Evolutionary conservation across 2,888 invertebrate genomes (phyloP).

Genomic region (Phrixothrix hirtus): DNA sequence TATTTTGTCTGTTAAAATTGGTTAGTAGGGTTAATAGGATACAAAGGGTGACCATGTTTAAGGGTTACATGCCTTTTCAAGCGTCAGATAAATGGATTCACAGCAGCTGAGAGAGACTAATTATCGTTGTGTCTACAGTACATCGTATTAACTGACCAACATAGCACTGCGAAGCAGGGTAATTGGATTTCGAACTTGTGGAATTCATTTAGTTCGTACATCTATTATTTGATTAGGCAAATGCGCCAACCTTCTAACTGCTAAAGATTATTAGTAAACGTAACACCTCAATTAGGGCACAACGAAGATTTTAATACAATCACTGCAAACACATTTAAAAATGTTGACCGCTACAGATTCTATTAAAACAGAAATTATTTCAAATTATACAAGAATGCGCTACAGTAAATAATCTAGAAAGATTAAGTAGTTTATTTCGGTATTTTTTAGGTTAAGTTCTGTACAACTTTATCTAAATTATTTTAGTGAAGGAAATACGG

Average conservation of each 20-base stretch:
- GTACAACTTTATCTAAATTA: too few species aligned
- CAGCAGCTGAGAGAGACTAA: constrained; percentile 28
- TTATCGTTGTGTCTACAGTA: constrained; percentile 37
- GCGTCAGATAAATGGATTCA: constrained; percentile 26
- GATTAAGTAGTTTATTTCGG: too few species aligned
- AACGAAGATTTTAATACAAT: neutral
- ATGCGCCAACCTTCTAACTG: constrained; percentile 20
- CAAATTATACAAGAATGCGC: too few species aligned
- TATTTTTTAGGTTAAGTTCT: too few species aligned
- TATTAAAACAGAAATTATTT: too few species aligned
- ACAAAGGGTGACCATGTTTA: constrained; percentile 21
- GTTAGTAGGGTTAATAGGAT: constrained; percentile 26
- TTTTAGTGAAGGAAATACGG: too few species aligned
- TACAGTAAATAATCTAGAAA: too few species aligned
- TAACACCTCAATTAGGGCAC: neutral
- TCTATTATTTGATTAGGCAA: constrained; percentile 37
- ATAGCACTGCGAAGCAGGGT: constrained; percentile 35
- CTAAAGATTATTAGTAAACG: constrained; percentile 19
- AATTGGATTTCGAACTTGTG: constrained; percentile 38
- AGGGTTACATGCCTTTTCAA: constrained; percentile 24
- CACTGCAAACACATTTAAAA: too few species aligned
- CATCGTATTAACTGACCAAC: constrained; percentile 39
- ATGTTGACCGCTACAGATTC: too few species aligned
- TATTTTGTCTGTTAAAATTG: constrained; percentile 13
- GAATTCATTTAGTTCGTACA: constrained; percentile 39